Base-by-base conservation (phyloP, 2,888 invertebrate species). In the Anorthoa munda region DNA sequence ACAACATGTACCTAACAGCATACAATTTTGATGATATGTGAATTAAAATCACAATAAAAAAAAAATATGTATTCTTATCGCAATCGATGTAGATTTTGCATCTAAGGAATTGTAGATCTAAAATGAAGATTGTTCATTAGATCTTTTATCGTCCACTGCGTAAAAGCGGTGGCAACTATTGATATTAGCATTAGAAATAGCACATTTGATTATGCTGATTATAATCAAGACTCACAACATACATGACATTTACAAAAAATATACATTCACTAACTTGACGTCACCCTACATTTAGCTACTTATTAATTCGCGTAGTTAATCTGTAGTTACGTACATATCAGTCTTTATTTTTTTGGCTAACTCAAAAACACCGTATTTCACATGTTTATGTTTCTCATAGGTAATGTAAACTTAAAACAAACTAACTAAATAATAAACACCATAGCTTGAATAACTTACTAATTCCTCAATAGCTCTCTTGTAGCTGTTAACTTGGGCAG, bases 51-150 rank as follows among this genome's bases (percentile, higher is more conserved):
- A n/a, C n/a, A n/a, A n/a, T n/a, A n/a, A n/a, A n/a, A n/a, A n/a
- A n/a, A n/a, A n/a, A 45, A 97, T 92, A 90, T 98, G 95, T 39
- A 98, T 90, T 87, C 98, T 95, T 67, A 98, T 95, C 26, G 98
- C 98, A 72, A 98, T 97, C 39, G 97, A 97, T 23, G 97, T 97
- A 2, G 98, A 97, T 79, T 96, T 96, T 15, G 98, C 98, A 93
- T 98, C 98, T 78, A 98, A 90, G 45, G 98, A 96, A 93, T 98
- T 98, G 78, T 97, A 95, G 48, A 98, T 96, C 98, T 98, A 79
- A 68, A 91, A 92, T 67, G 53, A 75, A 39, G 59, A 81, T 82
- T 53, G 48, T 21, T 51, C 18, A 53, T 58, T 13, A 39, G 50
- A 72, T 63, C 2, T 59, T 26, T 48, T 56, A 82, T 70, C 66